Evolutionary conservation across 2,797 vertebrate genomes (phyloP), one percentile per base, ranked within the genome.

Genomic region (Glossophaga mutica): DNA sequence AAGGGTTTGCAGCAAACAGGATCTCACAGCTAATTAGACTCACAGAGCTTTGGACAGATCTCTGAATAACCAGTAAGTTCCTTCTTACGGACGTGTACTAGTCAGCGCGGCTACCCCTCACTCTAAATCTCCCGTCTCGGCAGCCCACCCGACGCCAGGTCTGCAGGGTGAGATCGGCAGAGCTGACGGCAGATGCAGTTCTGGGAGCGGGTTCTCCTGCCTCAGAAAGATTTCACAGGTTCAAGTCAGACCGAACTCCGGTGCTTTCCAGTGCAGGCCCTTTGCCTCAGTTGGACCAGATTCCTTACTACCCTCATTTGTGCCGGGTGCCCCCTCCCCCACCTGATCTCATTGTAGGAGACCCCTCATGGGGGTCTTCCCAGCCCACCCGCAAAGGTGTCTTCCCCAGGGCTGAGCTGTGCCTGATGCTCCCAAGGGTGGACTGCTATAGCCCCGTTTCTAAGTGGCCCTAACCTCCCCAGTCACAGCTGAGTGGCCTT

Each of bases 11-110:
- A 15, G 52, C 9, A 62, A 46, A 73, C 87, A 87, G 59, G 76
- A 79, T 87, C 71, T 87, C 87, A 91, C 74, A 84, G 81, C 79
- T 96, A 96, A 96, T 97, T 93, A 94, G 46, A 94, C 91, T 96
- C 76, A 37, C 65, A 8, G 0, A 8, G 0, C 95, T 97, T 2
- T 0, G 95, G 89, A 91, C 84, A 57, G 87, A 95, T 48, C 90
- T 92, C 86, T 11, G 87, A 96, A 59, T 26, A 91, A 79, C 48
- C 26, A 12, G n/a, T 95, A 85, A 95, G 95, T 92, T 94, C 76
- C 89, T 89, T 71, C 81, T 83, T 92, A 87, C 42, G 89, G 93
- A 97, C 96, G 93, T 76, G 48, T 62, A 67, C 70, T 52, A 78
- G 73, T 90, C 73, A 65, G 67, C 55, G 76, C 18, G 1, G 42